Percentiles rank a stretch among this genome's conserved stretches.
Conservation (phyloP, 2,797 vertebrate species). For the Garrulus glandarius region DNA sequence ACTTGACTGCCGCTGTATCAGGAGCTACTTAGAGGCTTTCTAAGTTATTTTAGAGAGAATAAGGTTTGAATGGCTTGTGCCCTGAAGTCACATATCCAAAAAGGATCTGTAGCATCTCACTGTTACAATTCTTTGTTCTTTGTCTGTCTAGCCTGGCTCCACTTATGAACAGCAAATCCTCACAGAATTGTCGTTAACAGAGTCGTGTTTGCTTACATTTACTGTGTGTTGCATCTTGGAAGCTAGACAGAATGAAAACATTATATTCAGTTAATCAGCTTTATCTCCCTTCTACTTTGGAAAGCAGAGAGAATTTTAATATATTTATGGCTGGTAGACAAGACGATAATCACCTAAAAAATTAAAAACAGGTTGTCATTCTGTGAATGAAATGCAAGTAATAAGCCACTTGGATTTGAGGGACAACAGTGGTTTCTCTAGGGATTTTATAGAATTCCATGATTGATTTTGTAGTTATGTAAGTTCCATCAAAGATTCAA, state of each 20-base stretch:
- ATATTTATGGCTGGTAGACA: neutral
- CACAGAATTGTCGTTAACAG: neutral
- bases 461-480: neutral
- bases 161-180: neutral
- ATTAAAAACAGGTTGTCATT: neutral
- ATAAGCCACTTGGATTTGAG: neutral
- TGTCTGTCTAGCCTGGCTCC: neutral
- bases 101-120: neutral
- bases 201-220: neutral
- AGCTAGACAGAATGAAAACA: neutral
- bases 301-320: neutral
- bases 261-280: neutral
- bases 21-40: neutral
- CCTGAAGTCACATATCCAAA: neutral
- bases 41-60: neutral
- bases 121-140: neutral
- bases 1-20: neutral
- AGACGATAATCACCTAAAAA: neutral
- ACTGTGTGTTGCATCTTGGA: neutral
- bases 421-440: neutral
- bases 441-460: neutral
- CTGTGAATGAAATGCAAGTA: neutral
- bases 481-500: conserved; percentile 26
- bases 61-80: neutral
- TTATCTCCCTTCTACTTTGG: neutral